Evolutionary conservation across 1,140 invertebrate species (phyloP), one percentile per base, ranked within the genome.

Genomic region (Cecropterus lyciades): DNA sequence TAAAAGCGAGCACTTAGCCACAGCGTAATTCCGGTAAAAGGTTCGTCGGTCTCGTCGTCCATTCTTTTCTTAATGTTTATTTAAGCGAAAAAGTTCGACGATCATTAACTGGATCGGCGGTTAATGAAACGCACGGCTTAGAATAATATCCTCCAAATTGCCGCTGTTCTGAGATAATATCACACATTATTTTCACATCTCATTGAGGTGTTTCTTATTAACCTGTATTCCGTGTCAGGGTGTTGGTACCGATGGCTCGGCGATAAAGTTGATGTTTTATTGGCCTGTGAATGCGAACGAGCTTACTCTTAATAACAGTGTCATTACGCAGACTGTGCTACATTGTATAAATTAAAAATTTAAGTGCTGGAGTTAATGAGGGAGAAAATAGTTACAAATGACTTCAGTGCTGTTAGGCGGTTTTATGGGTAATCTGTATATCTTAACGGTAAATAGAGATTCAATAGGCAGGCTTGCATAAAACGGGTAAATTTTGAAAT

Each of bases 11-110:
- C 76, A 84, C 82, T 84, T 85, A 80, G 73, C 78, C 67, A 67
- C 75, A 55, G 75, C 73, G 78, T 83, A 87, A 89, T 89, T 83
- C 78, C 80, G 77, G 79, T 85, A 89, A 89, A 87, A 86, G 82
- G 77, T 81, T 86, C 71, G 60, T 67, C 73, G 74, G 70, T 57
- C 72, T 65, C 56, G 59, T 67, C 71, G 73, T 78, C 70, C 75
- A 80, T 85, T 86, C 79, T 43, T 17, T 53, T 80, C 75, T 87
- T 87, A 84, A 87, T 85, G 80, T 85, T 85, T 89, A 85, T 85
- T 85, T 89, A 82, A 87, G 80, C 78, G 80, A 84, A 87, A 85
- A 85, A 86, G 57, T 87, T 85, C 75, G 75, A 76, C 71, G 71
- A 74, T 87, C 82, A 85, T 89, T 85, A 85, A 81, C 79, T 53